Percentiles rank a stretch among this genome's conserved stretches.
Evolutionary conservation across 2,113 vertebrate species (phyloP).

Genomic region (Pachyramphus minor): DNA sequence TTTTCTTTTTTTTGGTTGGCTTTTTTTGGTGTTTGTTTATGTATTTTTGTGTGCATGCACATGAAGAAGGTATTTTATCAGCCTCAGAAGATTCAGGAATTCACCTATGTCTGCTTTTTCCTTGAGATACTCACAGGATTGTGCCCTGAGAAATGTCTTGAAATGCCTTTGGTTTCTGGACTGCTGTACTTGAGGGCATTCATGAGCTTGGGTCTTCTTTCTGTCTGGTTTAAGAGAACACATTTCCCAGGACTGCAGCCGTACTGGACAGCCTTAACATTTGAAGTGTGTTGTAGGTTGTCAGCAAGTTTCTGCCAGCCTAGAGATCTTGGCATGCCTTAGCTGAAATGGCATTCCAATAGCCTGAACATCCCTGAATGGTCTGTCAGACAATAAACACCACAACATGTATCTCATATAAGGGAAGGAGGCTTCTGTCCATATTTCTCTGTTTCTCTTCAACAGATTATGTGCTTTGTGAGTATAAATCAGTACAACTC

Average conservation of each 20-base stretch:
- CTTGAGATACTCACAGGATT: not conserved
- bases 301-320: not conserved
- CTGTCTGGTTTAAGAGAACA: not conserved
- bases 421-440: not conserved
- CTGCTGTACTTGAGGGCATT: not conserved
- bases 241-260: not conserved
- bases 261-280: not conserved
- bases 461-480: not conserved
- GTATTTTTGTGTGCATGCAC: not conserved
- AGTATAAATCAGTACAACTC: not conserved
- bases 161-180: not conserved
- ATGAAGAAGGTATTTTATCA: not conserved
- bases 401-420: not conserved
- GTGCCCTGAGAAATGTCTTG: not conserved
- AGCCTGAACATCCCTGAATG: not conserved
- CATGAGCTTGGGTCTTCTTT: not conserved
- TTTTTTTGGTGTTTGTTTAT: not conserved
- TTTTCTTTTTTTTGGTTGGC: not conserved
- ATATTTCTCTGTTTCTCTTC: not conserved
- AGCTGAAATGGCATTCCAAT: not conserved
- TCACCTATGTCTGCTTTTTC: not conserved
- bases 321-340: not conserved
- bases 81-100: not conserved
- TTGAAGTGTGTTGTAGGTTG: not conserved
- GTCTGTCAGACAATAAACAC: not conserved